These are phyloP conservation scores for Hestina assimilis DNA, from an alignment of 1,140 invertebrate species.

Conservation along the genomic window DNA sequence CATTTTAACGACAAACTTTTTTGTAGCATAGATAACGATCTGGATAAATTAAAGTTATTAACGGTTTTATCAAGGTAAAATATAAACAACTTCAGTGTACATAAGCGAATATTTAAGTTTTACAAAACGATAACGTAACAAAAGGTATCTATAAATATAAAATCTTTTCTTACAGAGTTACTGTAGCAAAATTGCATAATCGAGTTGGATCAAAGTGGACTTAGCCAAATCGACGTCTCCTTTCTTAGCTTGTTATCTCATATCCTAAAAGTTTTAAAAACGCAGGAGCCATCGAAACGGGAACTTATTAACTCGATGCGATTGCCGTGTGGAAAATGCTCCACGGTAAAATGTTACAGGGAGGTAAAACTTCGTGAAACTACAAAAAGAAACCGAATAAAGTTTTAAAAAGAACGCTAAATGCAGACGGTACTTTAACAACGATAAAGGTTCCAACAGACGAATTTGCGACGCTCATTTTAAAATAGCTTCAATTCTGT, in stretches of 20 bases:
- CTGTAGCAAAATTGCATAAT: constrained; percentile 27
- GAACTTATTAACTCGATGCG: constrained; percentile 78
- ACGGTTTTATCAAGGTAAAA: too few relatives aligned
- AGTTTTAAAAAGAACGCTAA: constrained; percentile 74
- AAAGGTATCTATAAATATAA: too few relatives aligned
- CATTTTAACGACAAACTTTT: not conserved
- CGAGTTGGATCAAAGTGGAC: constrained; percentile 54
- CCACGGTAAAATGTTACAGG: constrained; percentile 74
- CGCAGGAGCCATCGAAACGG: constrained; percentile 71
- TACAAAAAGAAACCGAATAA: constrained; percentile 64
- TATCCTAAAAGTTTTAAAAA: constrained; percentile 78
- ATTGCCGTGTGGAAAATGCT: constrained; percentile 68
- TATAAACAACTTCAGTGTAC: too few relatives aligned
- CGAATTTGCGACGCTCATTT: constrained; percentile 14
- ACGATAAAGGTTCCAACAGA: constrained; percentile 28
- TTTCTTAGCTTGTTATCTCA: constrained; percentile 76
- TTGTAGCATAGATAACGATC: not conserved
- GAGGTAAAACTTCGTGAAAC: constrained; percentile 61
- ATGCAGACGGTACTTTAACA: constrained; percentile 58
- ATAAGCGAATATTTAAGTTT: too few relatives aligned
- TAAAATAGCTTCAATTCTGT: constrained; percentile 14
- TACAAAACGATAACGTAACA: too few relatives aligned
- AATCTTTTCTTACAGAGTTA: not conserved
- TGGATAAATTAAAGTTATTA: too few relatives aligned
- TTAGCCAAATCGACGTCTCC: constrained; percentile 69